Evolutionary conservation across 2,888 invertebrate species (phyloP).

Genomic region (Choristoneura rosaceana): DNA sequence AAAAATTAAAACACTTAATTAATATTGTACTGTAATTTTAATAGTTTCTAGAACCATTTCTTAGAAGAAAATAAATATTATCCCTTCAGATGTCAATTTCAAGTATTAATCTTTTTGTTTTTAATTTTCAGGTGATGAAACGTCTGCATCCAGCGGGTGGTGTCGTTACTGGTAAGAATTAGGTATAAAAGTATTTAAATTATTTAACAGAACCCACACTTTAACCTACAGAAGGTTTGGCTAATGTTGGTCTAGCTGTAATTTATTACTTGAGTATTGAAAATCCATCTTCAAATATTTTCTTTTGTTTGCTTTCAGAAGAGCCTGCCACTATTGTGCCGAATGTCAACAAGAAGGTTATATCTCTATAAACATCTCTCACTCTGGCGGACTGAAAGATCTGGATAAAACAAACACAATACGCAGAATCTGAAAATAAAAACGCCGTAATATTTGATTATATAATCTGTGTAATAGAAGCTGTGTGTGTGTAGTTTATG

Average conservation of each 20-base stretch:
- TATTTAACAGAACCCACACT: too few relatives aligned
- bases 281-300: not conserved
- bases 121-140: conserved; percentile 58
- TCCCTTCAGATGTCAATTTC: too few relatives aligned
- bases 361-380: conserved; percentile 60
- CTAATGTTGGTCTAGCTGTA: too few relatives aligned
- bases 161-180: conserved; percentile 48
- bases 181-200: too few relatives aligned
- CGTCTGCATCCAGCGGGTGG: conserved; percentile 64
- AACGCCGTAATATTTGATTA: conserved; percentile 12
- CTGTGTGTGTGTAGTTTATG: conserved; percentile 5
- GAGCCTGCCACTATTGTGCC: conserved; percentile 52
- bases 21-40: too few relatives aligned
- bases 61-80: too few relatives aligned
- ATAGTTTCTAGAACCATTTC: too few relatives aligned
- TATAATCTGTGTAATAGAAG: conserved; percentile 23
- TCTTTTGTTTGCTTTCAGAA: conserved; percentile 54
- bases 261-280: not conserved
- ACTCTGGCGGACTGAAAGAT: conserved; percentile 7
- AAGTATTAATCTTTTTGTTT: not conserved
- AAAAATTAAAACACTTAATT: too few relatives aligned
- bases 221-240: too few relatives aligned
- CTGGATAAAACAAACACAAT: conserved; percentile 3
- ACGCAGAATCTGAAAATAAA: conserved; percentile 10
- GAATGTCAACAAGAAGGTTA: conserved; percentile 63